Evolutionary conservation across 2,797 vertebrate species (phyloP), one percentile per base, ranked within the genome.

Genomic region (Mus caroli): DNA sequence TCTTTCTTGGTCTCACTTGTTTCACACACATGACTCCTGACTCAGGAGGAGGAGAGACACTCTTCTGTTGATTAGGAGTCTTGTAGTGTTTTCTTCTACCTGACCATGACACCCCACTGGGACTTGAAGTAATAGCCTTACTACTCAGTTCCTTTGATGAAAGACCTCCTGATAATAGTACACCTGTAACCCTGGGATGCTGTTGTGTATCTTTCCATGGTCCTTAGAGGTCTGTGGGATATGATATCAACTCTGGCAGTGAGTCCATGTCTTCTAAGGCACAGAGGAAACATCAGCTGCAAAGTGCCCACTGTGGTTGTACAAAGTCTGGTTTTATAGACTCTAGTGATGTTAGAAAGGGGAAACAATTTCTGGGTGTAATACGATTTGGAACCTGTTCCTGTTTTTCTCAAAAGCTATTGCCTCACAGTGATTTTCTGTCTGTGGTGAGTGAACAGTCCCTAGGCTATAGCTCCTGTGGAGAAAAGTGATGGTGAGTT

Each of bases 351-450:
- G 62, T 96, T 83, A 54, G 52, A 54, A 92, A 64, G 52, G 17
- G 50, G 89, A 90, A 90, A 37, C 95, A 64, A 80, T 91, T 90
- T 93, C 64, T 78, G 20, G 85, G 67, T 54, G 43, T 83, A 96
- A 97, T 88, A 50, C 87, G 85, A 90, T 94, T 93, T 94, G 89
- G 83, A 90, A 58, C 88, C 28, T 43, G 50, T 11, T 84, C n/a
- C 83, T 71, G 37, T 97, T 94, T 95, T 64, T 82, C 87, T 94
- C 87, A 24, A 62, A 91, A 96, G 86, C 86, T 58, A 50, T 94
- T 88, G 67, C 75, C 43, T 69, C 31, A 19, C 54, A 92, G 90
- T 96, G 93, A 94, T 94, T 96, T 97, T 90, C 77, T 94, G 95
- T 78, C 91, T 94, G 58, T 14, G n/a, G 79, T 87, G 78, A 95